Evolutionary conservation across 2,113 vertebrate species (phyloP).

Genomic region (Tragelaphus scriptus): DNA sequence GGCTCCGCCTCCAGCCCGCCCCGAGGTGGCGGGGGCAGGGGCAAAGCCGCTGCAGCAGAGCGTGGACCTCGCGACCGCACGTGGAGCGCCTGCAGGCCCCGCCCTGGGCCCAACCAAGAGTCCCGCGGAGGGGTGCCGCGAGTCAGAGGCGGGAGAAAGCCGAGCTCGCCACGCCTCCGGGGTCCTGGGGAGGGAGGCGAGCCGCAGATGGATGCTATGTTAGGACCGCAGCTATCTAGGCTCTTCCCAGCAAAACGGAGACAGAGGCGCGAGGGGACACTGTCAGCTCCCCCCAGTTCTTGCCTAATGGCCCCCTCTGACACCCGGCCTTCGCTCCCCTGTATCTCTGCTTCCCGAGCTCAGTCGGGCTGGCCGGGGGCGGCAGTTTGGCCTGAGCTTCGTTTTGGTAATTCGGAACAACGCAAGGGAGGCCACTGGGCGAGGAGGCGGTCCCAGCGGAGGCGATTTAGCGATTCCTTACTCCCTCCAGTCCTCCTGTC

Average conservation of each 20-base stretch:
- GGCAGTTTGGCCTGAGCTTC: neutral
- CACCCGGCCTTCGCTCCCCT: neutral
- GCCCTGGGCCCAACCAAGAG: constrained; percentile 42
- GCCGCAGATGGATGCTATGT: fast-evolving
- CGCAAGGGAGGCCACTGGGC: neutral
- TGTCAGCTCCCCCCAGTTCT: neutral
- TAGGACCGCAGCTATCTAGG: neutral
- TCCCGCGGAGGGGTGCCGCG: neutral
- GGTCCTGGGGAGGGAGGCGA: too few relatives aligned
- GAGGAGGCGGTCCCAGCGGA: neutral
- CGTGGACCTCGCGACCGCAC: neutral
- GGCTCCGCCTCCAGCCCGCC: neutral
- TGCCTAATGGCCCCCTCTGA: neutral
- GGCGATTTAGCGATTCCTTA: neutral
- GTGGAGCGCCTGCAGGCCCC: constrained; percentile 31
- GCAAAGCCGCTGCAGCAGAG: fast-evolving
- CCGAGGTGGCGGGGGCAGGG: neutral
- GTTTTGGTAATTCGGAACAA: neutral
- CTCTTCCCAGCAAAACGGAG: neutral
- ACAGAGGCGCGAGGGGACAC: neutral
- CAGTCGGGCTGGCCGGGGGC: neutral
- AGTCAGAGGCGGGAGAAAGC: too few relatives aligned
- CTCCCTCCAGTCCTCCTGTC: neutral
- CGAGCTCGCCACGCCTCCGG: fast-evolving
- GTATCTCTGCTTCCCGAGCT: neutral